A percentile compares a stretch with the other conserved stretches of the same genome.
These are phyloP conservation scores for Idaea dimidiata DNA, from an alignment of 2,888 invertebrate species.

Conservation along the genomic window DNA sequence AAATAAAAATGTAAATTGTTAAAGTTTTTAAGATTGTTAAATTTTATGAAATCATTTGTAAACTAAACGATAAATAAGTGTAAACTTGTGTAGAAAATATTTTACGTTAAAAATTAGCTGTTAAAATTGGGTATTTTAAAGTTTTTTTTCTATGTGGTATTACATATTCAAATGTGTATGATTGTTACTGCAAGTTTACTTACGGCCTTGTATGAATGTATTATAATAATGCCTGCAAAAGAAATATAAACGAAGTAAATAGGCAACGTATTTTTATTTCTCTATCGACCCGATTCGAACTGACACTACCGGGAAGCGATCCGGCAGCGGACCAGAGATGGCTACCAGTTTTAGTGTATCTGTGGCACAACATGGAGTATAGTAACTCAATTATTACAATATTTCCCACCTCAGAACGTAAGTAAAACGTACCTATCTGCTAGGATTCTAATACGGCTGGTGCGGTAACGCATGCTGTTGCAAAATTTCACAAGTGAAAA, in stretches of 20 bases:
- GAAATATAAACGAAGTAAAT: constrained; percentile 64
- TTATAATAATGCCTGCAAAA: constrained; percentile 64
- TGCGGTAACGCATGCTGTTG: too few relatives aligned
- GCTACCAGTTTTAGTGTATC: too few relatives aligned
- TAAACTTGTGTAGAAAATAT: constrained; percentile 38
- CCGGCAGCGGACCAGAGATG: too few relatives aligned
- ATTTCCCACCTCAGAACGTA: too few relatives aligned
- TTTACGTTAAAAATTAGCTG: constrained; percentile 29
- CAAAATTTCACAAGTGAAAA: too few relatives aligned
- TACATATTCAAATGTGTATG: constrained; percentile 34
- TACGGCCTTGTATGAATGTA: constrained; percentile 68
- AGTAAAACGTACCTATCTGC: too few relatives aligned
- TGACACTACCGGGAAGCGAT: too few relatives aligned
- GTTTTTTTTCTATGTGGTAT: constrained; percentile 32
- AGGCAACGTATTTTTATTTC: constrained; percentile 25
- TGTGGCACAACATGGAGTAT: too few relatives aligned
- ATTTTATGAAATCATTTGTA: constrained; percentile 67
- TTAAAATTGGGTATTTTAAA: constrained; percentile 33
- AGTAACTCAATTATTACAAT: too few relatives aligned
- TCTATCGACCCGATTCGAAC: constrained; percentile 10
- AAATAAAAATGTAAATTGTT: constrained; percentile 67
- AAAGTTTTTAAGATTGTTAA: constrained; percentile 71
- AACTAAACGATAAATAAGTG: constrained; percentile 42
- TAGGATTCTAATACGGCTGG: too few relatives aligned
- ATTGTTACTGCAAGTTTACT: constrained; percentile 48